Evolutionary conservation across 2,797 vertebrate species (phyloP), one percentile per base, ranked within the genome.

Genomic region (Notamacropus eugenii): DNA sequence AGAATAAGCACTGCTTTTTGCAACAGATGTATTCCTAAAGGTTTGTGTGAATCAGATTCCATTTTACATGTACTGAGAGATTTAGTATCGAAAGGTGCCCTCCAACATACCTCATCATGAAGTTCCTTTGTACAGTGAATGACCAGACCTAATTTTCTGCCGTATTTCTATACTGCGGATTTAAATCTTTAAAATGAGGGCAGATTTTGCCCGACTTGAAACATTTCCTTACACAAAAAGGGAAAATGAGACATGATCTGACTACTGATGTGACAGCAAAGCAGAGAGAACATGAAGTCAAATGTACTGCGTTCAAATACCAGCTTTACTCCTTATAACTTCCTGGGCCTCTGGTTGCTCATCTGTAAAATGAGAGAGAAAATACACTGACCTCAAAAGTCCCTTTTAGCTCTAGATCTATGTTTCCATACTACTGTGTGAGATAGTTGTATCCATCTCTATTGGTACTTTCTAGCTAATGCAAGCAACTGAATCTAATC

Each of bases 401-500:
- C 6, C n/a, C 67, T 82, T 46, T 82, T 24, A 82, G 19, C 19
- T 82, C n/a, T 10, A 50, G 27, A 46, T 87, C 40, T 27, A 87
- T 2, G 12, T 87, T 87, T 34, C 40, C 40, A 87, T 27, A 3
- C 24, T 22, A 82, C 19, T 40, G 11, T 24, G 10, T 82, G 24
- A 3, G 10, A 12, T 27, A 40, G 24, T 50, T 87, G 40, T 87
- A 46, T 74, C 62, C 22, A 1, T 82, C n/a, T 40, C n/a, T 82
- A 74, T 46, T 46, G 46, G 40, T 87, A 50, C 9, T 27, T 96
- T 94, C 87, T 96, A 95, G 91, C 29, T 82, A 59, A 96, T 92
- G 95, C 10, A 2, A 90, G 95, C 95, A 95, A 96, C 0, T 46
- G 94, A 92, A 93, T 94, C 31, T 95, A 95, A 92, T 59, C 50